Conservation (phyloP, 2,888 invertebrate genomes). For the Drosophila prolongata region DNA sequence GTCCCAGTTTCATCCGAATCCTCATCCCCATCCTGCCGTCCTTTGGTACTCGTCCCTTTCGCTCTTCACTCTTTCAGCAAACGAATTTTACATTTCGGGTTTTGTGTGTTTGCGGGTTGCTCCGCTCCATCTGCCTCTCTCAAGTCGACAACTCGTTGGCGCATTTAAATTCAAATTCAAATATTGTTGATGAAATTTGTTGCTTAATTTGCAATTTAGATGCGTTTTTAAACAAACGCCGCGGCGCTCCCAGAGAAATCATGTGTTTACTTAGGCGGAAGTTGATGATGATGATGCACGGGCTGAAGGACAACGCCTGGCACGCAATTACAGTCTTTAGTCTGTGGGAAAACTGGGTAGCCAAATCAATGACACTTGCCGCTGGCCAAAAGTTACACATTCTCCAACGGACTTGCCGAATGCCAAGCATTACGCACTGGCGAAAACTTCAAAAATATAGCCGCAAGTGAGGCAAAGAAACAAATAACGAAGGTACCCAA, state of each 20-base stretch:
- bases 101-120: slow-evolving; percentile 55
- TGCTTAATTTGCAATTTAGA: slow-evolving; percentile 80
- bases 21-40: neutral
- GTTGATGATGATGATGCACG: slow-evolving; percentile 32
- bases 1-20: slow-evolving; percentile 21
- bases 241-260: slow-evolving; percentile 55
- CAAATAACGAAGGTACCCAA: slow-evolving; percentile 51
- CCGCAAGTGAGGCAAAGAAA: slow-evolving; percentile 68
- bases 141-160: slow-evolving; percentile 47
- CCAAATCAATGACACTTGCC: slow-evolving; percentile 41
- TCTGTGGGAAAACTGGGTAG: slow-evolving; percentile 7
- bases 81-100: slow-evolving; percentile 77
- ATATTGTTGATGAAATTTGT: slow-evolving; percentile 81
- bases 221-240: slow-evolving; percentile 78
- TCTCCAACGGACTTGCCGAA: slow-evolving; percentile 7
- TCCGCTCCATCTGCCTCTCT: slow-evolving; percentile 6
- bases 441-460: slow-evolving; percentile 67
- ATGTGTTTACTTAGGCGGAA: slow-evolving; percentile 80
- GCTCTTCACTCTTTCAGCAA: slow-evolving; percentile 43
- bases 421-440: slow-evolving; percentile 14
- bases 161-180: slow-evolving; percentile 81
- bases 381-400: slow-evolving; percentile 31
- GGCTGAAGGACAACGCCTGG: slow-evolving; percentile 7
- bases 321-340: slow-evolving; percentile 37
- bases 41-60: neutral